Conservation (phyloP, 2,113 vertebrate genomes). For the Gila orcuttii region DNA sequence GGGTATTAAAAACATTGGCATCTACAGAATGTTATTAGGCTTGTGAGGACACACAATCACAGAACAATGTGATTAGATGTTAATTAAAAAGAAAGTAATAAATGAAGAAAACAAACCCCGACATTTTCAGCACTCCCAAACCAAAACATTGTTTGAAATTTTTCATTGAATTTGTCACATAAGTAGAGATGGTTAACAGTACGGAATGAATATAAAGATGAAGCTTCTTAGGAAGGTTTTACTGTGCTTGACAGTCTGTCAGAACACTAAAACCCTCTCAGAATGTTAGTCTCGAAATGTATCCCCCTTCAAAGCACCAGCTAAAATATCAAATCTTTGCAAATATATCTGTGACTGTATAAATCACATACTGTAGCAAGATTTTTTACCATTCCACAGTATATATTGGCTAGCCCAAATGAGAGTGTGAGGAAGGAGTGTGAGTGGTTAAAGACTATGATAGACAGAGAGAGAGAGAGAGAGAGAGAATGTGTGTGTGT, state of each 20-base stretch:
- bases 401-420: neutral
- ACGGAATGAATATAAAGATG: neutral
- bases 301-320: neutral
- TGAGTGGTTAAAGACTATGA: neutral
- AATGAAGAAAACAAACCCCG: too few relatives aligned
- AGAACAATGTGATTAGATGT: neutral
- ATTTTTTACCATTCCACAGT: neutral
- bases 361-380: neutral
- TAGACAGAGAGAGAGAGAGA: neutral
- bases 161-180: neutral
- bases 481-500: too few relatives aligned
- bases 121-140: too few relatives aligned
- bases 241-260: neutral
- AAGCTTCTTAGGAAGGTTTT: neutral
- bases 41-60: neutral
- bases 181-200: neutral
- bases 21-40: neutral
- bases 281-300: neutral
- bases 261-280: neutral
- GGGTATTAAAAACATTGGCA: neutral
- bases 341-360: neutral
- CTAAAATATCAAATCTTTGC: neutral
- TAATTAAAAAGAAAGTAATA: conserved; percentile 21
- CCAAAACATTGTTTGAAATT: neutral
- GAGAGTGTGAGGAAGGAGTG: neutral